Evolutionary conservation across 2,113 vertebrate species (phyloP), one percentile per base, ranked within the genome.

Genomic region (Menura novaehollandiae): DNA sequence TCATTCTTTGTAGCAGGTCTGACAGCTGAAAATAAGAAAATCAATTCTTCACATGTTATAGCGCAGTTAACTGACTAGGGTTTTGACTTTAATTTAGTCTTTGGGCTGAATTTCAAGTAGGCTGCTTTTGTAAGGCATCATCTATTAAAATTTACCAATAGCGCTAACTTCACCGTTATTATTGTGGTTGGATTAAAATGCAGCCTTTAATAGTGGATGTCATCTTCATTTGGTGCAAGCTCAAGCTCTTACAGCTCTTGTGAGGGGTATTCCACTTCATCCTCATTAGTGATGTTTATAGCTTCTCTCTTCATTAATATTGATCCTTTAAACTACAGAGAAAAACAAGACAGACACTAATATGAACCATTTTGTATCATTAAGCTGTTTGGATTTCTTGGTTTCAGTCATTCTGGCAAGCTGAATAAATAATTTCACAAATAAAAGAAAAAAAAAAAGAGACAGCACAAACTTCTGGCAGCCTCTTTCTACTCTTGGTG

Each of bases 21-120:
- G 98, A 98, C 98, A 98, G 98, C 97, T 98, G 97, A 98, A 98
- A 99, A 99, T 98, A 99, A 98, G 98, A 98, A 99, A 99, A 99
- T 99, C 99, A 99, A 99, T 99, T 98, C 97, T 96, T 98, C 94
- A 97, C 97, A 97, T 98, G 98, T 98, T 98, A 97, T 93, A 98
- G 97, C 97, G 97, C 97, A 94, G 97, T 98, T 98, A 98, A 97
- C 98, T 96, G 98, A 98, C 98, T 98, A 77, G 88, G 96, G 97
- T 97, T 98, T 98, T 98, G 98, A 96, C 97, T 98, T 98, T 99
- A 98, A 99, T 98, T 98, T 98, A 96, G 98, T 98, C 96, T 98
- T 98, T 97, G 97, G 97, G 97, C 94, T 98, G 98, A 97, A 98
- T 98, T 97, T 97, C 79, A 96, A 97, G 97, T 80, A 95, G 97